Percentiles rank a stretch among this genome's conserved stretches.
phyloP scores from a whole-genome alignment of 2,888 invertebrate species.

The Drosophila nr. perissopoda region DNA sequence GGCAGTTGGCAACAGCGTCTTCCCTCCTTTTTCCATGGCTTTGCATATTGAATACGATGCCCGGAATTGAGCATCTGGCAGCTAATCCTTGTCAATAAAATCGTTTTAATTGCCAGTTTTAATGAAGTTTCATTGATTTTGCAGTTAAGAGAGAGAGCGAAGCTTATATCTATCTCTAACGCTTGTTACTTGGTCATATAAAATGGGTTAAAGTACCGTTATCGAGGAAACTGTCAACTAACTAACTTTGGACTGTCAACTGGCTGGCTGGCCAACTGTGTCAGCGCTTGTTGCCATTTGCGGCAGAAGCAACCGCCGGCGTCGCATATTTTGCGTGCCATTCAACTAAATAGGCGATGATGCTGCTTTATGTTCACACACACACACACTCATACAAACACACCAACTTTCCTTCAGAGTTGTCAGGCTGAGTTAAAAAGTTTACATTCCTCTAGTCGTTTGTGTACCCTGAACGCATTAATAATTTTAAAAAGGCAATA shows the following conservation, averaged over 20 bases:
- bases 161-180: not conserved
- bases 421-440: slow-evolving; percentile 30
- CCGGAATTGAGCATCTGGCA: not conserved
- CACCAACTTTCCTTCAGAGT: slow-evolving; percentile 35
- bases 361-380: slow-evolving; percentile 26
- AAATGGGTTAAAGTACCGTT: slow-evolving; percentile 65
- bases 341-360: slow-evolving; percentile 46
- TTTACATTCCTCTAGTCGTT: slow-evolving; percentile 6
- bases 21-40: not conserved
- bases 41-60: not conserved
- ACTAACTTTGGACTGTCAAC: slow-evolving; percentile 56
- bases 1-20: not conserved
- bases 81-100: slow-evolving; percentile 4
- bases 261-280: slow-evolving; percentile 52
- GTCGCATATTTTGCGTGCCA: slow-evolving; percentile 55
- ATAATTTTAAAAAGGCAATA: not conserved
- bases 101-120: not conserved
- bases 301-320: slow-evolving; percentile 17
- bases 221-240: slow-evolving; percentile 24
- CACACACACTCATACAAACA: not conserved
- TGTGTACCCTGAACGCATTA: not conserved
- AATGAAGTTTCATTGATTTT: slow-evolving; percentile 1
- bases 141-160: slow-evolving; percentile 1
- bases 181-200: not conserved
- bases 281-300: slow-evolving; percentile 49